Evolutionary conservation across 2,888 invertebrate genomes (phyloP).

Genomic region (Euplexia lucipara): DNA sequence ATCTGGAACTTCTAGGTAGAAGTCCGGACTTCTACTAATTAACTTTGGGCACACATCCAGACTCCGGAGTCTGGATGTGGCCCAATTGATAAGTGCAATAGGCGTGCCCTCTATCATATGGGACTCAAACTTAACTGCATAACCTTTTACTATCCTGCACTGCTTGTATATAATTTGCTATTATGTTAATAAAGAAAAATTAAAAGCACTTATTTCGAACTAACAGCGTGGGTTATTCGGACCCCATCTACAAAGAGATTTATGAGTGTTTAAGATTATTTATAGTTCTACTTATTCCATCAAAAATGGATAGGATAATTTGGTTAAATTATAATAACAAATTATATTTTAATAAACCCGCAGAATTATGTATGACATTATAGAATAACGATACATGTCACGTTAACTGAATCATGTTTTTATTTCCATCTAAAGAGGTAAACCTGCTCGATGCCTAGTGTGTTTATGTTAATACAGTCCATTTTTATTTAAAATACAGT

Average conservation of each 20-base stretch:
- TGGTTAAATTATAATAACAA: slow-evolving; percentile 29
- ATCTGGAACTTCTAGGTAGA: no score
- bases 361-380: slow-evolving; percentile 36
- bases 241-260: slow-evolving; percentile 11
- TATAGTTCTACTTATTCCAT: slow-evolving; percentile 21
- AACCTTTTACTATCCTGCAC: no score
- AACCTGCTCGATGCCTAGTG: slow-evolving; percentile 36
- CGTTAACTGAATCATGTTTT: slow-evolving; percentile 24
- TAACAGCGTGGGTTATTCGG: neutral
- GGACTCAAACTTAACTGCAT: no score
- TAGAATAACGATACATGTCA: slow-evolving; percentile 38
- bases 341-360: slow-evolving; percentile 47
- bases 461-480: slow-evolving; percentile 38
- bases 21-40: no score
- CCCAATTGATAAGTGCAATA: no score
- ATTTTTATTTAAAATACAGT: slow-evolving; percentile 46
- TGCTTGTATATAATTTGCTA: no score
- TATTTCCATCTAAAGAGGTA: slow-evolving; percentile 30
- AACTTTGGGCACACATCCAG: no score
- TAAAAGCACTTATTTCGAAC: neutral
- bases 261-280: slow-evolving; percentile 26
- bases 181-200: neutral
- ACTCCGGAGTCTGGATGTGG: no score
- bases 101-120: no score
- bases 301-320: slow-evolving; percentile 48